These are phyloP conservation scores for Caenorhabditis auriculariae DNA, from an alignment of 2,888 invertebrate species.

Conservation along the genomic window DNA sequence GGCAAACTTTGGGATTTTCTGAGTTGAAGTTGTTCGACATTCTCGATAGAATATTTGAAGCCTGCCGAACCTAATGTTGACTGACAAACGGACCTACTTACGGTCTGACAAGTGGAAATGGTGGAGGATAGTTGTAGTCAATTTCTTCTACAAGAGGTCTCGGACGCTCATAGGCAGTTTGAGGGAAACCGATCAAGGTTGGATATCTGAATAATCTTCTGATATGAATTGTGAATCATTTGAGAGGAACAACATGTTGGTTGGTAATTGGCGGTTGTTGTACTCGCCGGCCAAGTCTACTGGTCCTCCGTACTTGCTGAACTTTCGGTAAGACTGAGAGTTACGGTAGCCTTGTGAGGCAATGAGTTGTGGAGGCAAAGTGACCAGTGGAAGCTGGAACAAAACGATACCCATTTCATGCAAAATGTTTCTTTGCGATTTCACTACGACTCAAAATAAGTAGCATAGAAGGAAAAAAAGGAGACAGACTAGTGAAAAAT, in stretches of 20 bases:
- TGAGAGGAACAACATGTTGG: background rate
- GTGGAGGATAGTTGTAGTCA: background rate
- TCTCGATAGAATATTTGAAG: too few species aligned
- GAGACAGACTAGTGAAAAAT: too few species aligned
- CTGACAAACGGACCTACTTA: too few species aligned
- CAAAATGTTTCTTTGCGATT: too few species aligned
- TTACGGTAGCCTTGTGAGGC: constrained; percentile 16
- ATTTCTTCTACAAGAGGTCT: constrained; percentile 5
- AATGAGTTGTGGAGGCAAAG: constrained; percentile 12
- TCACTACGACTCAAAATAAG: too few species aligned
- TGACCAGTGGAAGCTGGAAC: constrained; percentile 23
- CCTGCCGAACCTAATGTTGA: too few species aligned
- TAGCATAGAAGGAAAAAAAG: too few species aligned
- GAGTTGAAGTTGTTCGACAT: too few species aligned
- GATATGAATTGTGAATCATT: background rate
- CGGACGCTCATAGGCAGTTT: constrained; percentile 2
- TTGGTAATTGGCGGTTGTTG: background rate
- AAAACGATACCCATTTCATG: too few species aligned
- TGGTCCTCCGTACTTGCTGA: constrained; percentile 1
- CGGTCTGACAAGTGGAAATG: constrained; percentile 29
- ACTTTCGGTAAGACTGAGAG: constrained; percentile 18
- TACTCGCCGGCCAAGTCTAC: background rate
- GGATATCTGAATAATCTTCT: constrained; percentile 16
- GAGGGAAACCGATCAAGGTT: constrained; percentile 13
- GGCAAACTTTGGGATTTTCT: too few species aligned